Conservation (phyloP, 1,140 invertebrate species). For the Drosophila sturtevanti region DNA sequence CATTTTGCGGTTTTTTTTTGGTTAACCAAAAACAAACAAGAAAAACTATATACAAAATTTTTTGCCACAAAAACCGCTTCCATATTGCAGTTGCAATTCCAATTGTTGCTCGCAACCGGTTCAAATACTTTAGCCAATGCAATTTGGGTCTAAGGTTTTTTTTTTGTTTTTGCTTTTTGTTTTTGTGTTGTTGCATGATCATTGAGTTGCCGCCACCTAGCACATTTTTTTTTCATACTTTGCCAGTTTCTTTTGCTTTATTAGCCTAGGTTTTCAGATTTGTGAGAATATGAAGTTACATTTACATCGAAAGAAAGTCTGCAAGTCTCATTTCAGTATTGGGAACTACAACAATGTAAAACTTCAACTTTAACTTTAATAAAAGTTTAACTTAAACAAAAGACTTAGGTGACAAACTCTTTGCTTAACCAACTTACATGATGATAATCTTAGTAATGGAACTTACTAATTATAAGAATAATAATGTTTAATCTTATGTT, state of each 20-base stretch:
- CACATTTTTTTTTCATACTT: constrained; percentile 44
- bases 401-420: constrained; percentile 57
- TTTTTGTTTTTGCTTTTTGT: constrained; percentile 21
- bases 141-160: constrained; percentile 73
- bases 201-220: constrained; percentile 35
- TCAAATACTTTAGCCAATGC: constrained; percentile 70
- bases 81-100: constrained; percentile 43
- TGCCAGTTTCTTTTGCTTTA: constrained; percentile 30
- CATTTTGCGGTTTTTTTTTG: constrained; percentile 65
- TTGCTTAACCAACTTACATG: no score
- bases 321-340: neutral
- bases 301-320: constrained; percentile 12
- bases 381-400: constrained; percentile 27
- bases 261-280: constrained; percentile 41
- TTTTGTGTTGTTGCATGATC: constrained; percentile 64
- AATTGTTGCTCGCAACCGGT: constrained; percentile 58
- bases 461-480: no score
- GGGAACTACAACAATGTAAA: neutral
- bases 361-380: neutral
- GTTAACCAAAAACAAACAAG: constrained; percentile 33
- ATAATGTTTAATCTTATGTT: no score
- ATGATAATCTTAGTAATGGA: no score
- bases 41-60: constrained; percentile 15
- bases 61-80: constrained; percentile 50
- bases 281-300: constrained; percentile 32